Conservation (phyloP, 2,113 vertebrate species). For the Salminus brasiliensis region DNA sequence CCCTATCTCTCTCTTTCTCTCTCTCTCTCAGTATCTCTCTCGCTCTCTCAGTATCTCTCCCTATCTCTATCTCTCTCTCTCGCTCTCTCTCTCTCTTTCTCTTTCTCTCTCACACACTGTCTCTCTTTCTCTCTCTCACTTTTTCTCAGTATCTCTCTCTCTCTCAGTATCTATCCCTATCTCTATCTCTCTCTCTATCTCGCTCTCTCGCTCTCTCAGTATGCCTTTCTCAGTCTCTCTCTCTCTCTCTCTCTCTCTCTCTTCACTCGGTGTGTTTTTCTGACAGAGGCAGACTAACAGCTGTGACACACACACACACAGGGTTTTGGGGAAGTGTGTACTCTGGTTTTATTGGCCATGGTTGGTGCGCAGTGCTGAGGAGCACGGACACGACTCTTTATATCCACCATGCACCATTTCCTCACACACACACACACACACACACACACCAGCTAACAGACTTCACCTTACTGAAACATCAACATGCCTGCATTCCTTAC, state of each 20-base stretch:
- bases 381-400: constrained; percentile 48
- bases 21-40: constrained; percentile 9
- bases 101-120: not conserved
- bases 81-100: not conserved
- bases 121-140: not conserved
- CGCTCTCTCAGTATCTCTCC: constrained; percentile 30
- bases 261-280: constrained; percentile 33
- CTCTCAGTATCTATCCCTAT: constrained; percentile 14
- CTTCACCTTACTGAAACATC: not conserved
- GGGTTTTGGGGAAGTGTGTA: constrained; percentile 81
- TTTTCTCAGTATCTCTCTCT: constrained; percentile 17
- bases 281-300: constrained; percentile 36
- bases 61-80: too few relatives aligned
- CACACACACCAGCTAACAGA: not conserved
- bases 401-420: constrained; percentile 54
- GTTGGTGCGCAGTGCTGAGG: constrained; percentile 49
- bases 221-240: constrained; percentile 23
- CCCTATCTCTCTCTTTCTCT: not conserved
- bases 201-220: constrained; percentile 17
- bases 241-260: constrained; percentile 21
- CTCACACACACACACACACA: constrained; percentile 40
- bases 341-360: constrained; percentile 82
- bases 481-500: not conserved
- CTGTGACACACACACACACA: constrained; percentile 37
- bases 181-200: constrained; percentile 24